Conservation (phyloP, 2,797 vertebrate species). For the Gobio occitaniae region DNA sequence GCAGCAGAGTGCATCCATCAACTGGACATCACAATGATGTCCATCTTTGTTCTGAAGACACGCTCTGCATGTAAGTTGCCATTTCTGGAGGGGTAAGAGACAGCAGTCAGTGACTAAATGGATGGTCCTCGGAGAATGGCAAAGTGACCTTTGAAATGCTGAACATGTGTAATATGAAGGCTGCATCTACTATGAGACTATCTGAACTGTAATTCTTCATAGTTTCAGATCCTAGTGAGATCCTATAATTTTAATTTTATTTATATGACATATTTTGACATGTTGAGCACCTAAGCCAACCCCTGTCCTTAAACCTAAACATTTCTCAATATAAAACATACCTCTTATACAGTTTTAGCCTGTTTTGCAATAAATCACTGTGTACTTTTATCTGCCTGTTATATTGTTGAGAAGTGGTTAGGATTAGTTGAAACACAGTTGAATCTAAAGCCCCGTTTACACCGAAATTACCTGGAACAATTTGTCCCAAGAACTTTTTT, state of each 20-base stretch:
- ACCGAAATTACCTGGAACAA: too few species aligned
- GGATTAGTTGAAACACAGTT: too few species aligned
- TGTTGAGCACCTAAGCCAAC: neutral
- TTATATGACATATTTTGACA: neutral
- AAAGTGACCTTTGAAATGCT: slow-evolving; percentile 2
- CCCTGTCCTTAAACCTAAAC: neutral
- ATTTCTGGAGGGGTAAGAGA: slow-evolving; percentile 1
- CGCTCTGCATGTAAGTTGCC: slow-evolving; percentile 13
- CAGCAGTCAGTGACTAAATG: neutral
- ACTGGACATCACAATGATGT: slow-evolving; percentile 39
- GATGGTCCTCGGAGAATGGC: neutral
- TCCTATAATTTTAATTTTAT: neutral
- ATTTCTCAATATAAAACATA: neutral
- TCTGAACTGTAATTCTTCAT: neutral
- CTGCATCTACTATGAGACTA: neutral
- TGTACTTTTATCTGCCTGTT: too few species aligned
- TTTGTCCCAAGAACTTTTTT: too few species aligned
- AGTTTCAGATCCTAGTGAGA: neutral
- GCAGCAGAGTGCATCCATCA: slow-evolving; percentile 56
- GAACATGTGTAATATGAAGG: neutral
- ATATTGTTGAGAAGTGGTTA: too few species aligned
- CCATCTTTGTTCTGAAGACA: slow-evolving; percentile 22
- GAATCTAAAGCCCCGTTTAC: too few species aligned
- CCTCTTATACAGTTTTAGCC: too few species aligned
- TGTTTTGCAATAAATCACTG: too few species aligned